Evolutionary conservation across 2,888 invertebrate species (phyloP), one percentile per base, ranked within the genome.

Genomic region (Euplexia lucipara): DNA sequence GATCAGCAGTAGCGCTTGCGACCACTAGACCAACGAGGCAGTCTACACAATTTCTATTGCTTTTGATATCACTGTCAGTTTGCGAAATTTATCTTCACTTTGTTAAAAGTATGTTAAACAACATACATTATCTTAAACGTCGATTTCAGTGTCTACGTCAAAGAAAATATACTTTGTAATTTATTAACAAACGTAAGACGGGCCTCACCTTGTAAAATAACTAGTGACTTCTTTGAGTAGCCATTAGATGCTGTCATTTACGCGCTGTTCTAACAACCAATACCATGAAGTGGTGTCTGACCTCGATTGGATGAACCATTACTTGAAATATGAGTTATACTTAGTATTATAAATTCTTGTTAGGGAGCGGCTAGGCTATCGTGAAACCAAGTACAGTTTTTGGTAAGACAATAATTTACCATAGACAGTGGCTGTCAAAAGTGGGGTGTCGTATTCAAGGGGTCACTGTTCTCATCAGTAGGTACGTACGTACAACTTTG

Each of bases 321-420:
- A 70, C 49, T 80, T 67, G 56, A 48, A 77, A 70, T 70, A 77
- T 69, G 78, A 76, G 69, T 66, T 64, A 49, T 56, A 26, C 5
- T 26, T 26, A 75, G 41, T 37, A 16, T 7, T 9, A 26, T 58
- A 59, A 34, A 44, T n/a, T 54, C 30, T 60, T 53, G 37, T 69
- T 47, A 1, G 16, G 66, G 66, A 70, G 70, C 53, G 80, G 64
- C 70, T 63, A 53, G 20, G 39, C 51, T 53, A 37, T 12, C 12
- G 18, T 39, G 4, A 45, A 35, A 10, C n/a, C n/a, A n/a, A n/a
- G n/a, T n/a, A n/a, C n/a, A n/a, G n/a, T n/a, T n/a, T n/a, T n/a
- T n/a, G n/a, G n/a, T n/a, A n/a, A n/a, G n/a, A n/a, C n/a, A n/a
- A n/a, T n/a, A n/a, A n/a, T n/a, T n/a, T n/a, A n/a, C n/a, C n/a